These are phyloP conservation scores for Drosophila paulistorum DNA, from an alignment of 1,140 invertebrate genomes.

Conservation along the genomic window DNA sequence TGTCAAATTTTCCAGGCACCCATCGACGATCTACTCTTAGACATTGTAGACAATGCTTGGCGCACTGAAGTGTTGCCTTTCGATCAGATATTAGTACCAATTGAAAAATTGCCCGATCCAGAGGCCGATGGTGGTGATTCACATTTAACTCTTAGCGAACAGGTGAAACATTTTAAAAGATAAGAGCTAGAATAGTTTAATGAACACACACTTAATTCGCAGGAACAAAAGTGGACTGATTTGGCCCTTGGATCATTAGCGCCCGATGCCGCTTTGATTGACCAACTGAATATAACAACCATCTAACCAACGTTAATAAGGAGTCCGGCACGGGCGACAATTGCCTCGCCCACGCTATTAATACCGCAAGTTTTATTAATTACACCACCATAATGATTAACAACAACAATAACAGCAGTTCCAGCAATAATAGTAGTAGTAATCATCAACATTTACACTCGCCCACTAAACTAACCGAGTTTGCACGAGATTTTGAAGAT, in stretches of 20 bases:
- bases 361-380: conserved; percentile 36
- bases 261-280: conserved; percentile 75
- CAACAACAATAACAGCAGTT: conserved; percentile 85
- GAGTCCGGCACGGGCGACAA: conserved; percentile 37
- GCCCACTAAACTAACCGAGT: conserved; percentile 89
- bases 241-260: conserved; percentile 87
- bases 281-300: conserved; percentile 77
- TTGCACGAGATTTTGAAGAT: conserved; percentile 85
- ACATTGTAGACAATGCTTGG: conserved; percentile 95
- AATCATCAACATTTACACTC: conserved; percentile 87
- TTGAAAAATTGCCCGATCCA: conserved; percentile 94
- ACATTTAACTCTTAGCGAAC: conserved; percentile 94
- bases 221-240: conserved; percentile 93
- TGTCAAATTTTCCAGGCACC: conserved; percentile 59
- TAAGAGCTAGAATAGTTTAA: conserved; percentile 5
- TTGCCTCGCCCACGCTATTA: conserved; percentile 51
- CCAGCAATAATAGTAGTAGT: conserved; percentile 23
- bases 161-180: conserved; percentile 83
- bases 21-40: conserved; percentile 91
- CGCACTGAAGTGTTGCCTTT: conserved; percentile 92
- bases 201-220: not conserved
- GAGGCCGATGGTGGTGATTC: conserved; percentile 97
- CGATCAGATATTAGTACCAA: conserved; percentile 95
- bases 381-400: conserved; percentile 42
- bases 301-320: conserved; percentile 69